phyloP scores from a whole-genome alignment of 1,140 invertebrate genomes.

The Drosophila auraria region DNA sequence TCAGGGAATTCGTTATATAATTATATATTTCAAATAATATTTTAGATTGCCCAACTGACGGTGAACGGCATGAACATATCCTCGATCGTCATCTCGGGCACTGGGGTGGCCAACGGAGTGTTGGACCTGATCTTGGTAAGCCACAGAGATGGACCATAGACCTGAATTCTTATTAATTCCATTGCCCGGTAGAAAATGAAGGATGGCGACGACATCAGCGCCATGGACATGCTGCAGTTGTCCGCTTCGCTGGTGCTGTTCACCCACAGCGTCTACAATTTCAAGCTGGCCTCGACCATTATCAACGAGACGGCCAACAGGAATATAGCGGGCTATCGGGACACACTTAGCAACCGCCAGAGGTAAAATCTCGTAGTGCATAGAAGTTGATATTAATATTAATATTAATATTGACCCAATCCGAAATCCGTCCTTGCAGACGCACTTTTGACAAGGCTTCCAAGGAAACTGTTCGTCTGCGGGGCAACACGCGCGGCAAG shows the following conservation, averaged over 20 bases:
- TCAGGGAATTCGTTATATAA: too few species aligned
- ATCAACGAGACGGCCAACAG: constrained; percentile 55
- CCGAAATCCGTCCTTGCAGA: constrained; percentile 23
- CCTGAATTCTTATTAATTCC: neutral
- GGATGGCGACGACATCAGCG: constrained; percentile 64
- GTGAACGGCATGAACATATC: constrained; percentile 74
- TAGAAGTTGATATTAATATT: neutral
- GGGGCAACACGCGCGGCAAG: constrained; percentile 54
- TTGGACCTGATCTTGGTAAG: constrained; percentile 66
- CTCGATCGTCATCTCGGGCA: constrained; percentile 63
- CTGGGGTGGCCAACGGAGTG: constrained; percentile 57
- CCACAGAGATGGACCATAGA: neutral
- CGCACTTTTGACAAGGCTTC: constrained; percentile 67
- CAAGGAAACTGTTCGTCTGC: constrained; percentile 67
- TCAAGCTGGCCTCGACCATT: constrained; percentile 71
- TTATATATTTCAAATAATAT: neutral
- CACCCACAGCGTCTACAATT: constrained; percentile 71
- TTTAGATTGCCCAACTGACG: constrained; percentile 59
- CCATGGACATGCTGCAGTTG: constrained; percentile 64
- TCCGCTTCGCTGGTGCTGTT: constrained; percentile 68
- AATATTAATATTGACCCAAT: too few species aligned
- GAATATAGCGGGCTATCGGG: constrained; percentile 47
- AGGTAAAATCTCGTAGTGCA: constrained; percentile 17
- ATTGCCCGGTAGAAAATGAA: constrained; percentile 45
- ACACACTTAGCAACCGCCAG: constrained; percentile 63